Base-by-base conservation (phyloP, 2,797 vertebrate genomes). In the Cyprinella venusta region DNA sequence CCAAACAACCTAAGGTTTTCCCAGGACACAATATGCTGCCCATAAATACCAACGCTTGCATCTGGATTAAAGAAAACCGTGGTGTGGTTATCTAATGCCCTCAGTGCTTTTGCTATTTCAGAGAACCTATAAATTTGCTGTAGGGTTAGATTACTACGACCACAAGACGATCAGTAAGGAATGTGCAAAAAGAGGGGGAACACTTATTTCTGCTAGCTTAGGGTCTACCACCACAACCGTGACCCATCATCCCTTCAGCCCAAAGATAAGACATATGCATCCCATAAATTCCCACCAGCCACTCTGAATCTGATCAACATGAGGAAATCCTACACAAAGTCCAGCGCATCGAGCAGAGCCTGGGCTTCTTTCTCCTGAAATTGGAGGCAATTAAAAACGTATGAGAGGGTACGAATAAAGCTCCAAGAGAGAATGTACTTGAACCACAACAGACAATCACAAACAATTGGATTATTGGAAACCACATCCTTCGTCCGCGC, bases 401-500 rank as follows among this genome's bases (percentile, higher is more conserved):
- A 87, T 86, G 82, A 87, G 52, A 5, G 65, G 63, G 54, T 45
- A 56, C 52, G 24, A 21, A 69, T 64, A 69, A 71, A 26, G 18
- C 21, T 82, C 24, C 38, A 56, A 63, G 70, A 48, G 30, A 75
- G 59, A 67, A 85, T 80, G 19, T 56, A 69, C 54, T 52, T 61
- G 6, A 84, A 85, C 86, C 86, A 88, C 85, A 88, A 82, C 76
- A 85, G 79, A 88, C 68, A 50, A 91, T 87, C 91, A 91, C 87
- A 92, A 92, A 91, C 90, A 93, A 91, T 91, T 91, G 86, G 90
- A 88, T 95, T 95, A 96, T 92, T 93, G 91, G 90, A 94, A 93
- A 89, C 94, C 93, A 94, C 93, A 95, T 96, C 93, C 95, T 94
- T 91, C 82, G 92, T 93, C 92, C 91, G 94, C 93, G 93, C 91